Base-by-base conservation (phyloP, 2,888 invertebrate genomes). In the Drosophila niveifrons region DNA sequence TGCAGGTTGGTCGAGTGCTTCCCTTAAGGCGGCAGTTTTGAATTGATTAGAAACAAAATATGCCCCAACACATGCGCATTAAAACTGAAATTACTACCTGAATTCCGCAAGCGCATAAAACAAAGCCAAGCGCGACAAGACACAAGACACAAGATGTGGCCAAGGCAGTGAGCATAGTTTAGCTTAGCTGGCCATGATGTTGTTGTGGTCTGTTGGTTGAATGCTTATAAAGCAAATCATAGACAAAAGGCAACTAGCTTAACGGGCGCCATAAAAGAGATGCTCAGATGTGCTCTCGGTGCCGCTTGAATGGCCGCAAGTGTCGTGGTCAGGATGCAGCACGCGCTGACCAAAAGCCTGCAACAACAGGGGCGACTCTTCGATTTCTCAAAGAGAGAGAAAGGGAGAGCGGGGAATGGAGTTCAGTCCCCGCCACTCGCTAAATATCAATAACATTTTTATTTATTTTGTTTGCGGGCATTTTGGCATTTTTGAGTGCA, bases 401-500 rank as follows among this genome's bases (percentile, higher is more conserved):
- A 4, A 11, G 13, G n/a, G 28, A 36, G 29, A 29, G 41, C 39
- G 52, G 51, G 56, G n/a, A 10, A 9, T 3, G 10, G 0, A 3
- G 44, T 31, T 23, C 3, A 46, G 57, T 52, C n/a, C 23, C 23
- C 18, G 39, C 72, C 73, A 71, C 83, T 88, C 76, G 89, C 83
- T 86, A 84, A 84, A 84, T 84, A 84, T 84, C 89, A 84, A 83
- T 84, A 84, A 84, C 84, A 87, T 84, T 84, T 84, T 84, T 84
- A 83, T 84, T 84, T 89, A 89, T 84, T 84, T 84, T 84, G 83
- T 88, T 84, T 84, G 89, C 81, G 73, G 89, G 89, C 83, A 80
- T 84, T 84, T 84, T 88, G 83, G 83, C 89, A 86, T 84, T 84
- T 84, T 84, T 86, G 89, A 84, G 83, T 84, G 89, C 83, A 84